Evolutionary conservation across 2,888 invertebrate genomes (phyloP), one percentile per base, ranked within the genome.

Genomic region (Molorchus minor): DNA sequence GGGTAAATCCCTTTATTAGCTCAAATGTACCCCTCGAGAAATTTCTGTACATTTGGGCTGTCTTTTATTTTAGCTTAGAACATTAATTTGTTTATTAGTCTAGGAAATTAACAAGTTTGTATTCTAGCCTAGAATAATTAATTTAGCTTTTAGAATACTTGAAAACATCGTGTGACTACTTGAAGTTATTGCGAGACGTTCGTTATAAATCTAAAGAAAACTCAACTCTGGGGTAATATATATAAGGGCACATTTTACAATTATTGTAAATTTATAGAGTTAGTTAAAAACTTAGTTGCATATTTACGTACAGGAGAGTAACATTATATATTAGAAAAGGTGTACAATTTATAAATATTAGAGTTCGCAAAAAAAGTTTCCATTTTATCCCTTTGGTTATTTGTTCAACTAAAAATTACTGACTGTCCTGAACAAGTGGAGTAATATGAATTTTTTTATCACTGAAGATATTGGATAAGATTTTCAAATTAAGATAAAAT

Each of bases 51-150:
- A 19, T 12, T 52, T 52, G 41, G 41, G 19, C 52, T 52, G 30
- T 7, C 36, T 52, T 52, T 52, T 30, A 52, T 40, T 40, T 52
- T 41, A 49, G 21, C 30, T 41, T 52, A 52, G 52, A 52, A 25
- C 41, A 52, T 45, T 29, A 16, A 16, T 8, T 36, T 29, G 17
- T 29, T n/a, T 30, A 29, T 29, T 65, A 65, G 62, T 36, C 15
- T 65, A 65, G 65, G 56, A 47, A 49, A 44, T 58, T 62, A 58
- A 61, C 54, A 54, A 44, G 41, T 64, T 33, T 64, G 61, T 64
- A 64, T 61, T 45, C 43, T 62, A 62, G 65, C 46, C 40, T 52
- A 52, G 52, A 19, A 52, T 52, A 52, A 52, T 41, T 21, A 25
- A 30, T 17, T 40, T 52, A 54, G 54, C 25, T 25, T 54, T 54